Conservation (phyloP, 2,797 vertebrate genomes). For the Tiaroga cobitis region DNA sequence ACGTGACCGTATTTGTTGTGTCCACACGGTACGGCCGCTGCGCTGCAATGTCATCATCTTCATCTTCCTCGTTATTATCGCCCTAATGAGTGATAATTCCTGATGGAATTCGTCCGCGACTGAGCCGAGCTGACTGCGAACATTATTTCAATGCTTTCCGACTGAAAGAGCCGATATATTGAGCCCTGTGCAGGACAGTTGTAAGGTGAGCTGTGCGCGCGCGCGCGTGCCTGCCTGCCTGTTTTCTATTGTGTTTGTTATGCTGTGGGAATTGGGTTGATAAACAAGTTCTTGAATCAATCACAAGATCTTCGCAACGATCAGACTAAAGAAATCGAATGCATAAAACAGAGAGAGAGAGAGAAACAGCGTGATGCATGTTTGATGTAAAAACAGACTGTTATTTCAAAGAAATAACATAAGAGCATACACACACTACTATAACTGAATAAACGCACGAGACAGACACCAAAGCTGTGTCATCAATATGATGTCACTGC, state of each 20-base stretch:
- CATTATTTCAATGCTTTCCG: neutral
- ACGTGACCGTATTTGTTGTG: slow-evolving; percentile 77
- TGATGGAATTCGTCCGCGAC: neutral
- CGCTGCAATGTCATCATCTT: slow-evolving; percentile 79
- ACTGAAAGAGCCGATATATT: neutral
- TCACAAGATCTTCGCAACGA: neutral
- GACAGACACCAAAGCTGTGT: neutral
- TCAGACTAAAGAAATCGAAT: too few relatives aligned
- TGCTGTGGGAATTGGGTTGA: too few relatives aligned
- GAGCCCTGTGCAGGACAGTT: neutral
- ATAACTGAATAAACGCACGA: neutral
- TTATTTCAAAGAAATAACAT: neutral
- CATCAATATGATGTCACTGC: slow-evolving; percentile 1
- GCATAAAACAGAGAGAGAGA: rapidly evolving
- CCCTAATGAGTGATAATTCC: slow-evolving; percentile 47
- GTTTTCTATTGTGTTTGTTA: slow-evolving; percentile 2
- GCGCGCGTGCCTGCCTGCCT: too few relatives aligned
- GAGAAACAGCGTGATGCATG: neutral
- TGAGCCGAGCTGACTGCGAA: neutral
- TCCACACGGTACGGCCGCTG: slow-evolving; percentile 51
- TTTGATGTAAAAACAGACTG: neutral
- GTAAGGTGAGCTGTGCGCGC: slow-evolving; percentile 13
- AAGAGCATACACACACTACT: neutral
- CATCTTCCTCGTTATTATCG: slow-evolving; percentile 1
- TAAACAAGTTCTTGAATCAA: neutral